Conservation (phyloP, 2,888 invertebrate genomes). For the Lydus trimaculatus region DNA sequence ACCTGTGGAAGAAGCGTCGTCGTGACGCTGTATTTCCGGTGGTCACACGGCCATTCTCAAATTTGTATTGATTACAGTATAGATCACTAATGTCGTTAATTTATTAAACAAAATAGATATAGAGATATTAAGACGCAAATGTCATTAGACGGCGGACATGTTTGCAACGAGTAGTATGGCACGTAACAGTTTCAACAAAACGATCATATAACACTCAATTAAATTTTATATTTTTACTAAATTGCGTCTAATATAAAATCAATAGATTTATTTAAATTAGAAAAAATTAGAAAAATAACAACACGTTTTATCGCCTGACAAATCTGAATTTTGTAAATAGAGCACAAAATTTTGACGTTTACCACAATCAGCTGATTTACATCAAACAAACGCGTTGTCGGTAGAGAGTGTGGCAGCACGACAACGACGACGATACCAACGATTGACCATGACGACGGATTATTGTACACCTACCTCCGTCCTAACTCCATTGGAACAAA, state of each 20-base stretch:
- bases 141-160: conserved; percentile 53
- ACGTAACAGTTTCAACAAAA: conserved; percentile 11
- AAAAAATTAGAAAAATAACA: neutral
- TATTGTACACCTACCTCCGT: conserved; percentile 65
- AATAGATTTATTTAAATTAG: neutral
- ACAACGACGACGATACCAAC: conserved; percentile 15
- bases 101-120: neutral
- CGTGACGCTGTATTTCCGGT: neutral
- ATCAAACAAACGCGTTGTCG: conserved; percentile 54
- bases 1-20: neutral
- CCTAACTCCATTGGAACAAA: conserved; percentile 71
- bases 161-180: conserved; percentile 49
- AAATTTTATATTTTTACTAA: conserved; percentile 15
- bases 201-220: conserved; percentile 11
- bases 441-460: neutral
- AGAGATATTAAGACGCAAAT: conserved; percentile 48
- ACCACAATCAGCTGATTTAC: conserved; percentile 66
- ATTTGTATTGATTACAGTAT: neutral
- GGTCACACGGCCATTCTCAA: conserved; percentile 11
- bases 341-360: conserved; percentile 51
- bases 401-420: conserved; percentile 3
- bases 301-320: neutral
- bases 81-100: neutral
- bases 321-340: neutral
- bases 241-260: neutral